Evolutionary conservation across 2,797 vertebrate genomes (phyloP).

Genomic region (Acropternis orthonyx): DNA sequence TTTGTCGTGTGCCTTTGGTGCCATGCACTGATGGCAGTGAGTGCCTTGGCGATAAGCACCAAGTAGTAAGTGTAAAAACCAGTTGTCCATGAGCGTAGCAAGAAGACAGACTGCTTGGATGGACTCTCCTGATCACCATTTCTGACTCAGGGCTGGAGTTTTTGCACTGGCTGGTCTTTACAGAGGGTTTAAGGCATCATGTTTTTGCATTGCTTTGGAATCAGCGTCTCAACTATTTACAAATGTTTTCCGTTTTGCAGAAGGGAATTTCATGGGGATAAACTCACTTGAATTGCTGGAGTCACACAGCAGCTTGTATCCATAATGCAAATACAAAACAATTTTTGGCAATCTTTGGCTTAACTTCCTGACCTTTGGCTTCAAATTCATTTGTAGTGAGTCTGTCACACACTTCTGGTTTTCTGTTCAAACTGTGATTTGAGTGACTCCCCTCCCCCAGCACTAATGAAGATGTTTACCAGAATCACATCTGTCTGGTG

Average conservation of each 20-base stretch:
- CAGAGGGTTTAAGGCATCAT: not conserved
- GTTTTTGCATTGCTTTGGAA: not conserved
- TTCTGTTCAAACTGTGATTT: not conserved
- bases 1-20: not conserved
- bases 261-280: not conserved
- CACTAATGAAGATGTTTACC: conserved; percentile 38
- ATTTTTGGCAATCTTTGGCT: not conserved
- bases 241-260: not conserved
- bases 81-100: accelerated
- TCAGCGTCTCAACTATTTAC: not conserved
- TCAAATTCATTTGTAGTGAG: not conserved
- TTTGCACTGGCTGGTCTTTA: not conserved
- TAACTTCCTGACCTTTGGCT: not conserved
- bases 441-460: not conserved
- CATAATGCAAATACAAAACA: not conserved
- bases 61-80: not conserved
- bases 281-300: not conserved
- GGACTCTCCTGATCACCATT: not conserved
- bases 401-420: not conserved
- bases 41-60: not conserved
- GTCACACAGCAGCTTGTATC: not conserved
- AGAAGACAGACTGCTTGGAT: not conserved
- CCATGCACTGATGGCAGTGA: not conserved
- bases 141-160: not conserved
- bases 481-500: not conserved